A percentile compares a stretch with the other conserved stretches of the same genome.
These are phyloP conservation scores for Drosophila atripex DNA, from an alignment of 2,888 invertebrate genomes.

Conservation along the genomic window DNA sequence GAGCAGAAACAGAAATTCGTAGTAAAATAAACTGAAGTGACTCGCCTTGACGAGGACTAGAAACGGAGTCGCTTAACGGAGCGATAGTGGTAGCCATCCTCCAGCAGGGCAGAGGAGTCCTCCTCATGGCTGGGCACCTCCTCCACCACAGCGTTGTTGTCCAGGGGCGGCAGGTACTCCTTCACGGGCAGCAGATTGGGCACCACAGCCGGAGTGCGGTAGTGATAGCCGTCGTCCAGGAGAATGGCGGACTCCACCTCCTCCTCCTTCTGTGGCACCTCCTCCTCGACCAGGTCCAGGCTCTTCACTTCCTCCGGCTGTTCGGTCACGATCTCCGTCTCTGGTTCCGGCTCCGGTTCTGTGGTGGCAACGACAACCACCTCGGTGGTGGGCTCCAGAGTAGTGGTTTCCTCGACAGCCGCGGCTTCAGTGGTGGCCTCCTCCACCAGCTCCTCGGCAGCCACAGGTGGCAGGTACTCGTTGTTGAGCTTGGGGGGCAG, in stretches of 20 bases:
- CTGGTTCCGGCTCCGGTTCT: conserved; percentile 30
- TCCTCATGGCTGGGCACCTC: conserved; percentile 55
- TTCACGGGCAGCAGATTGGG: conserved; percentile 61
- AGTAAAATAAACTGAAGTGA: not conserved
- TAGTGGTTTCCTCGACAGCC: conserved; percentile 30
- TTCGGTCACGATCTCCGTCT: conserved; percentile 46
- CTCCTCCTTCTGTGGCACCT: conserved; percentile 32
- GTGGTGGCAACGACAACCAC: conserved; percentile 31
- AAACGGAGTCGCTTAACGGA: conserved; percentile 62
- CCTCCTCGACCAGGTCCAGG: conserved; percentile 51
- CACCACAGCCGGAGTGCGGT: conserved; percentile 64
- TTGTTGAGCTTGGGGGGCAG: conserved; percentile 64
- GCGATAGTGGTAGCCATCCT: conserved; percentile 78
- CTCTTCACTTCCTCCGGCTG: conserved; percentile 34
- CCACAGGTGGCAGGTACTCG: conserved; percentile 63
- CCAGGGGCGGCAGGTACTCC: conserved; percentile 73
- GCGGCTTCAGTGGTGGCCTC: conserved; percentile 32
- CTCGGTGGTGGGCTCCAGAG: conserved; percentile 45
- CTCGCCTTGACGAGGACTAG: conserved; percentile 22
- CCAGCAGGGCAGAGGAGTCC: conserved; percentile 57
- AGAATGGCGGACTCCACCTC: conserved; percentile 55
- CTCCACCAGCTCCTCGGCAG: conserved; percentile 35
- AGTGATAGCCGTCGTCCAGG: conserved; percentile 76
- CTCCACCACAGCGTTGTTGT: conserved; percentile 55
- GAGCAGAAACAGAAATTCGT: conserved; percentile 62